phyloP scores from a whole-genome alignment of 2,888 invertebrate genomes.

The Drosophila setosimentum region DNA sequence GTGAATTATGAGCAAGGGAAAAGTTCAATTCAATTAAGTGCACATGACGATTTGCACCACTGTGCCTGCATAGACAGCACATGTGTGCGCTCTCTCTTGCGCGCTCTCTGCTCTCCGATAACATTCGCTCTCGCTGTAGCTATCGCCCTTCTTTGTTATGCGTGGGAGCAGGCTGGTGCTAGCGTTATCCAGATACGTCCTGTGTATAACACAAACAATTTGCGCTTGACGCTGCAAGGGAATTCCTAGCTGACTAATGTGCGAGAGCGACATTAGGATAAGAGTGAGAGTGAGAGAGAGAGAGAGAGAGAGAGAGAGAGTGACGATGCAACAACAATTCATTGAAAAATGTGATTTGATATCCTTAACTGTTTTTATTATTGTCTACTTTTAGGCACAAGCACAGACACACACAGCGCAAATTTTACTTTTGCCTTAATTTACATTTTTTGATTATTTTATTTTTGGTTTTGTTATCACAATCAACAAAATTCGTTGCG shows the following conservation, averaged over 20 bases:
- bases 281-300: neutral
- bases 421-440: slow-evolving; percentile 12
- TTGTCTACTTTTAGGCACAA: slow-evolving; percentile 48
- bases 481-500: slow-evolving; percentile 63
- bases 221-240: slow-evolving; percentile 63
- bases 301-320: slow-evolving; percentile 20
- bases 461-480: slow-evolving; percentile 57
- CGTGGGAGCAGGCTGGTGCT: slow-evolving; percentile 64
- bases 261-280: neutral
- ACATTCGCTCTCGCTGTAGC: slow-evolving; percentile 12
- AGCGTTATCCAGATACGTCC: slow-evolving; percentile 45
- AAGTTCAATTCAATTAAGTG: neutral
- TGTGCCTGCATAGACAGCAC: slow-evolving; percentile 33
- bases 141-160: slow-evolving; percentile 28
- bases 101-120: neutral
- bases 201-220: slow-evolving; percentile 75
- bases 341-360: slow-evolving; percentile 19
- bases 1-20: neutral
- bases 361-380: slow-evolving; percentile 34
- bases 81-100: slow-evolving; percentile 7
- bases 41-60: slow-evolving; percentile 22
- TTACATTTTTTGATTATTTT: slow-evolving; percentile 19
- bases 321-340: slow-evolving; percentile 21
- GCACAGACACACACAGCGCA: slow-evolving; percentile 31
- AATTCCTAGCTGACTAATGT: slow-evolving; percentile 48